Base-by-base conservation (phyloP, 2,113 vertebrate genomes). In the Monopterus albus region DNA sequence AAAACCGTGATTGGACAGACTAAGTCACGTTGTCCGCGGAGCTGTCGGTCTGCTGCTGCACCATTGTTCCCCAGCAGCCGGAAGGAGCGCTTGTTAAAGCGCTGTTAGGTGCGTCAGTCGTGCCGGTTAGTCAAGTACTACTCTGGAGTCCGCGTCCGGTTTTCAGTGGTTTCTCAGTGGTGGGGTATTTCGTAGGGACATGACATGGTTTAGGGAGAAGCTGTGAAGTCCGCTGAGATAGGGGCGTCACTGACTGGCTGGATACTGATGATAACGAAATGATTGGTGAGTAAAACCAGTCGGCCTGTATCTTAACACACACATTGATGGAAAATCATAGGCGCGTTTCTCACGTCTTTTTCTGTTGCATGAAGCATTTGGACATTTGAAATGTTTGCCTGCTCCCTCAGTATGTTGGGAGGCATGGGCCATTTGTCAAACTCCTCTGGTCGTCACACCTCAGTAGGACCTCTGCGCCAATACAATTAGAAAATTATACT, bases 41-140 rank as follows among this genome's bases (percentile, higher is more conserved):
- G 83, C 91, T 88, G 91, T 91, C 89, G 87, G 87, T 65, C 82
- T 67, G 77, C 79, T 90, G 87, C 91, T 85, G 91, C 91, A 93
- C 91, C 89, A 93, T 93, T 93, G 92, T 93, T 93, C 89, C 87
- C 72, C 1, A 79, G 82, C 82, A 89, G 84, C 90, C 86, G 91
- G 89, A 85, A 90, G 86, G 71, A 75, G 83, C 31, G 88, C 63
- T 39, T 29, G 49, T 71, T 46, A 43, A 35, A 65, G 63, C 79
- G 2, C 79, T 52, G 52, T 36, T 56, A 52, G 43, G 69, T 61
- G 79, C 78, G 64, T 70, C 76, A 74, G 72, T 51, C 38, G 82
- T 55, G 61, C 86, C 85, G 85, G 84, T 64, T 33, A 6, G 58
- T 45, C 57, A 23, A 12, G 35, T 5, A 1, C 28, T 63, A 5